phyloP scores from a whole-genome alignment of 2,113 vertebrate genomes.

The Callionymus lyra region DNA sequence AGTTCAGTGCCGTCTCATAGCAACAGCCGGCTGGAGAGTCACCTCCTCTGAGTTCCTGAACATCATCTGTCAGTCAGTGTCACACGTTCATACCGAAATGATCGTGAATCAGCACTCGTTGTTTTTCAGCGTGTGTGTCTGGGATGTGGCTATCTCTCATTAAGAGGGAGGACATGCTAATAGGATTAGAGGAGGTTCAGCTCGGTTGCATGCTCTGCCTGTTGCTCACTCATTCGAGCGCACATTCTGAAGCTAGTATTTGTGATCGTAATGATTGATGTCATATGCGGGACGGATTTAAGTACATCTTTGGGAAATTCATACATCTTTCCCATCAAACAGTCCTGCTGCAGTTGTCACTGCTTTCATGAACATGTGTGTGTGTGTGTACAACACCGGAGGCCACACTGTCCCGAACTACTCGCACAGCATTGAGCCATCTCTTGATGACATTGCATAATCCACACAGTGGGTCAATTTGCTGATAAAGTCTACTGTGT shows the following conservation, averaged over 20 bases:
- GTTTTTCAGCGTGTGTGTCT: neutral
- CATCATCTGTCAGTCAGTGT: neutral
- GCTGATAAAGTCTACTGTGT: slow-evolving; percentile 27
- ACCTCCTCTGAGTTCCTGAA: neutral
- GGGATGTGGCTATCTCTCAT: slow-evolving; percentile 55
- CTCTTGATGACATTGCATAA: slow-evolving; percentile 53
- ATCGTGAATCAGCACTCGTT: neutral
- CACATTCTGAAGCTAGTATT: too few relatives aligned
- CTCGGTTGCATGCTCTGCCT: slow-evolving; percentile 49
- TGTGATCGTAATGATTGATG: too few relatives aligned
- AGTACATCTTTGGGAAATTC: too few relatives aligned
- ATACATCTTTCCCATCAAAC: neutral
- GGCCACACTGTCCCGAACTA: slow-evolving; percentile 21
- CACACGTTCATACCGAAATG: neutral
- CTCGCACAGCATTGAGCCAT: slow-evolving; percentile 28
- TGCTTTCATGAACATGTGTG: slow-evolving; percentile 4
- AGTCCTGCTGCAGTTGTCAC: neutral
- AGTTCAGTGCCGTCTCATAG: slow-evolving; percentile 22
- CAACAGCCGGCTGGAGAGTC: slow-evolving; percentile 19
- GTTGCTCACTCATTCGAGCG: too few relatives aligned
- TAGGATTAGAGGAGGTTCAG: slow-evolving; percentile 71
- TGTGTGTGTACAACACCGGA: slow-evolving; percentile 9
- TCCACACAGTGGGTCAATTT: slow-evolving; percentile 38
- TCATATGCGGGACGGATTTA: too few relatives aligned
- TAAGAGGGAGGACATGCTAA: slow-evolving; percentile 62